Evolutionary conservation across 2,888 invertebrate species (phyloP).

Genomic region (Monopis laevigella): DNA sequence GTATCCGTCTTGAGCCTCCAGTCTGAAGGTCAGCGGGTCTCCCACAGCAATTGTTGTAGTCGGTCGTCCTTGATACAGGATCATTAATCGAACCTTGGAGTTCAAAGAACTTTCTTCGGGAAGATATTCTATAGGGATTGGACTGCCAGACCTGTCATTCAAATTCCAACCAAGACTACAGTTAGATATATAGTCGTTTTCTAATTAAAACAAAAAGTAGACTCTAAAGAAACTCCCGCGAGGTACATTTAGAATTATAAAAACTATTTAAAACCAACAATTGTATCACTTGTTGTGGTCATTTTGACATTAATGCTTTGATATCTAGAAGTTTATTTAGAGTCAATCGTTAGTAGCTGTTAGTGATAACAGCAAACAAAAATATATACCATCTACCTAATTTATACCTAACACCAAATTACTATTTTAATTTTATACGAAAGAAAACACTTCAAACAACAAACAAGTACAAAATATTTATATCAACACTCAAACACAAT

Average conservation of each 20-base stretch:
- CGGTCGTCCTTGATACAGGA: constrained; percentile 89
- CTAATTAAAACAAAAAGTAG: too few relatives aligned
- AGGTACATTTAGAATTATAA: too few relatives aligned
- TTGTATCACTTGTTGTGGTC: too few relatives aligned
- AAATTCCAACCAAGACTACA: constrained; percentile 54
- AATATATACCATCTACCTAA: constrained; percentile 13
- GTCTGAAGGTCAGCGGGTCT: constrained; percentile 87
- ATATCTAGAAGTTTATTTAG: constrained; percentile 57
- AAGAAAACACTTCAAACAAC: not conserved
- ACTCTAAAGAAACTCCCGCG: constrained; percentile 60
- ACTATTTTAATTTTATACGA: not conserved
- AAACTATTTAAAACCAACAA: too few relatives aligned
- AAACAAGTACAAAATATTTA: constrained; percentile 3
- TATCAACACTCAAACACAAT: not conserved
- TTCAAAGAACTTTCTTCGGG: constrained; percentile 92
- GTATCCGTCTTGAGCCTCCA: constrained; percentile 90
- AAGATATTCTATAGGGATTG: constrained; percentile 91
- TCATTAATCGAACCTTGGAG: constrained; percentile 85
- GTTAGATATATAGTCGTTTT: constrained; percentile 46
- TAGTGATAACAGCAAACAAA: constrained; percentile 63
- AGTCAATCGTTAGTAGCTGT: constrained; percentile 63
- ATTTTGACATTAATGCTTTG: too few relatives aligned
- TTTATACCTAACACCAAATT: not conserved
- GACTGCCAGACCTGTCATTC: constrained; percentile 83
- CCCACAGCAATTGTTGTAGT: constrained; percentile 95